These are phyloP conservation scores for Lordiphosa stackelbergi DNA, from an alignment of 1,140 invertebrate species.

Conservation along the genomic window DNA sequence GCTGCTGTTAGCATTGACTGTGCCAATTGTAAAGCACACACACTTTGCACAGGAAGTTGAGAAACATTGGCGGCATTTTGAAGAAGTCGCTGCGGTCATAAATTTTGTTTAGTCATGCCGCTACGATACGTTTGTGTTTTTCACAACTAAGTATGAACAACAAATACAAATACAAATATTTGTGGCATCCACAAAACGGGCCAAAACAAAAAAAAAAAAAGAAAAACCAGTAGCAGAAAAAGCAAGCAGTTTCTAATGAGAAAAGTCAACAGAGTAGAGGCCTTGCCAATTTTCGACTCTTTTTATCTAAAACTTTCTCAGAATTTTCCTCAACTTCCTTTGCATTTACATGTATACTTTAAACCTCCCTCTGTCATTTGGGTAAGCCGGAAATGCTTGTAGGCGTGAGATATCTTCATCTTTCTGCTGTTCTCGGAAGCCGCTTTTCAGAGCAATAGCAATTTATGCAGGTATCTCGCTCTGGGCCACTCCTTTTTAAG, in stretches of 20 bases:
- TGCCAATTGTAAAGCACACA: constrained; percentile 67
- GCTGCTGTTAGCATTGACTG: constrained; percentile 17
- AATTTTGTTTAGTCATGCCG: constrained; percentile 63
- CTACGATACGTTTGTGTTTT: constrained; percentile 25
- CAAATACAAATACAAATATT: constrained; percentile 55
- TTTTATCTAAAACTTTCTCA: neutral
- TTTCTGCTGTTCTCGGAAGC: constrained; percentile 31
- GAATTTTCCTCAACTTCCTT: constrained; percentile 2
- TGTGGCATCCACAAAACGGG: constrained; percentile 39
- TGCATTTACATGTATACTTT: neutral
- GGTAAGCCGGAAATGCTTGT: constrained; percentile 51
- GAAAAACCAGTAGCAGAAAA: constrained; percentile 30
- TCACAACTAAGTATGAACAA: constrained; percentile 68
- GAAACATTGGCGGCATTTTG: constrained; percentile 70
- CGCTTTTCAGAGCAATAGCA: constrained; percentile 11
- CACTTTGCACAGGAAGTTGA: constrained; percentile 63
- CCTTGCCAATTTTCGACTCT: constrained; percentile 1
- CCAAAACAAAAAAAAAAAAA: constrained; percentile 31
- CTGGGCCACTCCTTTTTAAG: constrained; percentile 8
- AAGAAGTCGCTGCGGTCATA: constrained; percentile 50
- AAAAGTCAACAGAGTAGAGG: constrained; percentile 9
- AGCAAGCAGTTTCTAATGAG: constrained; percentile 16
- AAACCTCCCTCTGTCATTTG: constrained; percentile 6
- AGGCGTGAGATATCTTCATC: constrained; percentile 53
- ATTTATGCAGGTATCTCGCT: constrained; percentile 42